Evolutionary conservation across 2,113 vertebrate genomes (phyloP).

Genomic region (Corydoras sp.): DNA sequence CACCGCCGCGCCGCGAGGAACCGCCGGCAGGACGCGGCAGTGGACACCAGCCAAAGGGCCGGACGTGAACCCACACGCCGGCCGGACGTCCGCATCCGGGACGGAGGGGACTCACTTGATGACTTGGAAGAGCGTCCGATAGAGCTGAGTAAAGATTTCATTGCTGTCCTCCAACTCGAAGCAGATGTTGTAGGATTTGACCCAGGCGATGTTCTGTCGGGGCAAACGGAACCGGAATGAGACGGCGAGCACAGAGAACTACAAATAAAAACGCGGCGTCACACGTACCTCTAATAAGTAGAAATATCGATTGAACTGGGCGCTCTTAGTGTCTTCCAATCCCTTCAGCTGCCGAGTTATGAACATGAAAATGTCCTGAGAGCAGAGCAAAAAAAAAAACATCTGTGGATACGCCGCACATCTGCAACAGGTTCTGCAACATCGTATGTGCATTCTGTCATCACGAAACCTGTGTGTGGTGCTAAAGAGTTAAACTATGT

Average conservation of each 20-base stretch:
- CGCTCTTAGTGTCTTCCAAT: conserved; percentile 96
- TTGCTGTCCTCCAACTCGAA: conserved; percentile 99
- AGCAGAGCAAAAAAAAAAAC: not conserved
- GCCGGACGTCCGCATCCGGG: not conserved
- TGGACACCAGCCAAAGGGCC: not conserved
- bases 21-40: not conserved
- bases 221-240: not conserved
- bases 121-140: conserved; percentile 94
- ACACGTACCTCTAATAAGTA: conserved; percentile 90
- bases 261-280: not conserved
- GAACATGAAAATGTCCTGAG: conserved; percentile 99
- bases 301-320: conserved; percentile 98
- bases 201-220: conserved; percentile 95
- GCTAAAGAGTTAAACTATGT: too few relatives aligned
- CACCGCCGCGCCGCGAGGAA: not conserved
- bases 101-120: conserved; percentile 87
- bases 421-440: too few relatives aligned
- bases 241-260: not conserved
- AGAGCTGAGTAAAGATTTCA: conserved; percentile 97
- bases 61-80: not conserved
- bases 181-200: conserved; percentile 99
- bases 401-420: too few relatives aligned
- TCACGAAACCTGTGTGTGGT: too few relatives aligned
- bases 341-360: conserved; percentile 97
- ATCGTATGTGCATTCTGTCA: too few relatives aligned